Base-by-base conservation (phyloP, 2,888 invertebrate genomes). In the Ametastegia equiseti region DNA sequence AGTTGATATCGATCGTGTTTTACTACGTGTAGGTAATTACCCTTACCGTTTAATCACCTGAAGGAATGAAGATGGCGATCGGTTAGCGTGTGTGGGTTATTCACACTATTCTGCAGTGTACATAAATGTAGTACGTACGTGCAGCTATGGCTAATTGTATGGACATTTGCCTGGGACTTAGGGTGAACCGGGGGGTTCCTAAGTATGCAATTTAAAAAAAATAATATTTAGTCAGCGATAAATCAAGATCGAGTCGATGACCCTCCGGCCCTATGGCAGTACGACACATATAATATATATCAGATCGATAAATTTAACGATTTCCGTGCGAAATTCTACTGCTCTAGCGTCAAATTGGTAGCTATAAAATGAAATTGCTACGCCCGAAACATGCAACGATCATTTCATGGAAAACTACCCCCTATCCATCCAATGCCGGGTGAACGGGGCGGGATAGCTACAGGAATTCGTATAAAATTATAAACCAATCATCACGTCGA, bases 321-420 rank as follows among this genome's bases (percentile, higher is more conserved):
- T 75, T 54, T 75, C 75, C 75, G 50, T 75, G 27, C 13, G 36
- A 75, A 75, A 75, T n/a, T 75, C 54, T 36, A 54, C n/a, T n/a
- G 45, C 60, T 60, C 60, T n/a, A n/a, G 75, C 75, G 75, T 75
- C 75, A 75, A 75, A 75, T 75, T 75, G 75, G 75, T 75, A 33
- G 75, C 75, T 75, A 75, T 75, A 75, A 75, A 75, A 75, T 54
- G 75, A 75, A 75, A 75, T 75, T 75, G 75, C 75, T 54, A 75
- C 54, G 19, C 54, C 36, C 30, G 50, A 75, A 75, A 75, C 75
- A 75, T 75, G 75, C 54, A 75, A 75, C 50, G 36, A 75, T 75
- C 47, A 27, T 71, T 71, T 75, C 36, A 54, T 50, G n/a, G 36
- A 50, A 71, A 71, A 71, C 30, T 71, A 45, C 7, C n/a, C 27